A percentile compares a stretch with the other conserved stretches of the same genome.
These are phyloP conservation scores for Indicator indicator DNA, from an alignment of 2,113 vertebrate species.

Conservation along the genomic window DNA sequence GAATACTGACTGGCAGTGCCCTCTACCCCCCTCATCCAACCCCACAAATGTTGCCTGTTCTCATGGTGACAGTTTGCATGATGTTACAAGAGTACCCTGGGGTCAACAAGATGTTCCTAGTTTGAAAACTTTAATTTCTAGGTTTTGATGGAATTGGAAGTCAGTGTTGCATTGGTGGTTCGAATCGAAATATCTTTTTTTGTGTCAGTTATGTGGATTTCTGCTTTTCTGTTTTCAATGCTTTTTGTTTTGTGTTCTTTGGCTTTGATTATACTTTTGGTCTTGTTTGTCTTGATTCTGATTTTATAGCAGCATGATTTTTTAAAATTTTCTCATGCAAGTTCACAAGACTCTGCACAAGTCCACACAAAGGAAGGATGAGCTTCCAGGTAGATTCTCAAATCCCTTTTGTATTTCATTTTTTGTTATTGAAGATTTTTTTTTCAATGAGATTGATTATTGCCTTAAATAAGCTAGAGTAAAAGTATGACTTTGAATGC, in stretches of 20 bases:
- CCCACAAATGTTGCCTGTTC: neutral
- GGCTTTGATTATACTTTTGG: neutral
- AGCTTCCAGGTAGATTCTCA: neutral
- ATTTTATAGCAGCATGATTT: neutral
- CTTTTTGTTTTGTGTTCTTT: neutral
- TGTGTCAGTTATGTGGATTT: neutral
- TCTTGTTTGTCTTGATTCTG: neutral
- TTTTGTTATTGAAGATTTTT: neutral
- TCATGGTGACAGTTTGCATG: neutral
- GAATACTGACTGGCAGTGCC: neutral
- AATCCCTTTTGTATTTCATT: neutral
- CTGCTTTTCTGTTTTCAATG: neutral
- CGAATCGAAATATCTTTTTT: neutral
- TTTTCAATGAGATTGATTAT: constrained; percentile 33
- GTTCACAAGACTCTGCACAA: neutral
- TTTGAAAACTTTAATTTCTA: neutral
- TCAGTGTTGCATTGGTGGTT: neutral
- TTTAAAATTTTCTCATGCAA: neutral
- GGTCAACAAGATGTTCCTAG: neutral
- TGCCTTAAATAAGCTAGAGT: constrained; percentile 6
- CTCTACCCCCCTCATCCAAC: neutral
- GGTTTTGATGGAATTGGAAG: neutral
- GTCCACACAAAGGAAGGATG: neutral
- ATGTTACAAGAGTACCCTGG: neutral
- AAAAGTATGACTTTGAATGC: constrained; percentile 6